Evolutionary conservation across 2,113 vertebrate genomes (phyloP).

Genomic region (Peucedramus taeniatus): DNA sequence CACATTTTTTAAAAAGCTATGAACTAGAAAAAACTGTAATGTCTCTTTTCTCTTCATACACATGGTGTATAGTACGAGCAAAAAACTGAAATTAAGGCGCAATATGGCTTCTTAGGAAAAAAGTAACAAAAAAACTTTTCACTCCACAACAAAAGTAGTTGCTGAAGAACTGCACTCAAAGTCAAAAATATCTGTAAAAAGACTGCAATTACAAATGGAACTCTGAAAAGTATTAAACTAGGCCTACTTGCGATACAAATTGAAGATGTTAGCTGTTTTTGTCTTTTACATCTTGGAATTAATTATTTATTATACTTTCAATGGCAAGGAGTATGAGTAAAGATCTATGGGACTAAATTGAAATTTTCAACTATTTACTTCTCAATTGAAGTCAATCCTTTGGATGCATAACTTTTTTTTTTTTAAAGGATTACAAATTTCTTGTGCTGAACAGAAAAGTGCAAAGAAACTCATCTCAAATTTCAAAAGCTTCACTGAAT

Average conservation of each 20-base stretch:
- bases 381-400: neutral
- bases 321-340: neutral
- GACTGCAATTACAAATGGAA: neutral
- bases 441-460: neutral
- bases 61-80: neutral
- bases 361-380: neutral
- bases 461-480: neutral
- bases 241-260: neutral
- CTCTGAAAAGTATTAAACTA: neutral
- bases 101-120: neutral
- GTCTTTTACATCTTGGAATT: neutral
- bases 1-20: accelerated
- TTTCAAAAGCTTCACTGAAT: neutral
- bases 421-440: neutral
- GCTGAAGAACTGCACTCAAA: neutral
- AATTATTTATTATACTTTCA: neutral
- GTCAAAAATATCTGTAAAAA: neutral
- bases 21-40: neutral
- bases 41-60: neutral
- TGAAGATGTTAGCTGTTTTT: neutral
- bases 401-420: neutral
- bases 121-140: neutral
- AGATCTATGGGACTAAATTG: neutral
- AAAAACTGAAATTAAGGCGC: neutral
- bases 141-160: neutral